These are phyloP conservation scores for Diceros bicornis DNA, from an alignment of 2,797 vertebrate genomes.

Conservation along the genomic window DNA sequence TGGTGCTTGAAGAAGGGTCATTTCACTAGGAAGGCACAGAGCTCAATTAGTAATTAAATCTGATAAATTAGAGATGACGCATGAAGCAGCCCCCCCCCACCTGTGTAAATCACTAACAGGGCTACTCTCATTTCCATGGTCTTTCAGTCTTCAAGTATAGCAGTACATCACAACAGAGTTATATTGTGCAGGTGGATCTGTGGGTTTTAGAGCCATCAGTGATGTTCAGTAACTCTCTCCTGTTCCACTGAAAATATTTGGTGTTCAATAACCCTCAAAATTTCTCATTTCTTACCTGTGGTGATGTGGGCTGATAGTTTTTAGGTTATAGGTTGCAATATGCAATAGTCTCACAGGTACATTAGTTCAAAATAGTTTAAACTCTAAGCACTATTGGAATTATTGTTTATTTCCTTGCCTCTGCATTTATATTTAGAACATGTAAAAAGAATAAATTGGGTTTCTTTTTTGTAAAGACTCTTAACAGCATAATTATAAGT, in stretches of 20 bases:
- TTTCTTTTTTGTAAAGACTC: constrained; percentile 77
- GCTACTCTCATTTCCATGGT: background rate
- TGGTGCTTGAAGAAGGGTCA: background rate
- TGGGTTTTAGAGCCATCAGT: constrained; percentile 79
- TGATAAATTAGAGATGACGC: background rate
- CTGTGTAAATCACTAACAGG: background rate
- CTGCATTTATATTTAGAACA: constrained; percentile 80
- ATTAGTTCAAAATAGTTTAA: constrained; percentile 80
- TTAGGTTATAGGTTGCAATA: constrained; percentile 78
- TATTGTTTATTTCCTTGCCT: constrained; percentile 76
- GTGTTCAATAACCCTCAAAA: constrained; percentile 90
- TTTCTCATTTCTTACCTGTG: constrained; percentile 90
- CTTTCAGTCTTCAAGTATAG: background rate
- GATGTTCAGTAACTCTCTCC: constrained; percentile 83
- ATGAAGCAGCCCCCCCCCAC: background rate
- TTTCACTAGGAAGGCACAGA: constrained; percentile 61
- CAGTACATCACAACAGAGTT: background rate
- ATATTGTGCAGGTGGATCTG: constrained; percentile 54
- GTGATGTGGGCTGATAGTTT: constrained; percentile 84
- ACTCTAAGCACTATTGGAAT: constrained; percentile 72
- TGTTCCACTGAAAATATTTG: constrained; percentile 86
- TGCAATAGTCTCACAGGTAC: constrained; percentile 76
- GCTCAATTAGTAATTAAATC: constrained; percentile 37
- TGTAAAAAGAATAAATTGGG: constrained; percentile 83
- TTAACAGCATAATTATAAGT: constrained; percentile 83